phyloP scores from a whole-genome alignment of 1,140 invertebrate genomes.

The Lordiphosa collinella region DNA sequence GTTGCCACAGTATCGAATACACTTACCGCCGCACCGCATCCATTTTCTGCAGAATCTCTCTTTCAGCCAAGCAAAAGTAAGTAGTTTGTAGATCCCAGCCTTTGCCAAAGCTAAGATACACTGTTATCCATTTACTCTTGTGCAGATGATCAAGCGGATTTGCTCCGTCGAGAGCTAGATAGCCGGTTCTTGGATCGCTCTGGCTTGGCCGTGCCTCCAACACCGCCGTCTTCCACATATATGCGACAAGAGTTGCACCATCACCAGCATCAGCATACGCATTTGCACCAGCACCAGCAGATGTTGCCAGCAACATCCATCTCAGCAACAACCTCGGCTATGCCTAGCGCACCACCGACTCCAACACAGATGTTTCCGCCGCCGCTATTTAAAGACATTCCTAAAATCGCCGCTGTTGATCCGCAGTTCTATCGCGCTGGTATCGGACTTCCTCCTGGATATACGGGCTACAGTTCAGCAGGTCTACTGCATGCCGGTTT shows the following conservation, averaged over 20 bases:
- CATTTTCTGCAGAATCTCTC: conserved; percentile 92
- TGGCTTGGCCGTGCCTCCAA: conserved; percentile 73
- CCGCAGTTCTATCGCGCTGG: conserved; percentile 88
- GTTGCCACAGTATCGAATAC: conserved; percentile 76
- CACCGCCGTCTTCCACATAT: conserved; percentile 82
- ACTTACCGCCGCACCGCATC: conserved; percentile 82
- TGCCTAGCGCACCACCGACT: conserved; percentile 69
- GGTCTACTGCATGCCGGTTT: conserved; percentile 87
- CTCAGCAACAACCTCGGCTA: conserved; percentile 86
- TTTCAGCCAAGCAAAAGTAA: conserved; percentile 89
- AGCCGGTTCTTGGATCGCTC: conserved; percentile 88
- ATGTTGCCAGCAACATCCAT: conserved; percentile 85
- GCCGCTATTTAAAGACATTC: conserved; percentile 90
- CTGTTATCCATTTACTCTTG: conserved; percentile 35
- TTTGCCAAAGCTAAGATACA: not conserved
- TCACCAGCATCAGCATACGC: conserved; percentile 94
- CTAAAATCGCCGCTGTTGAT: conserved; percentile 89
- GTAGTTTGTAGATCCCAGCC: conserved; percentile 31
- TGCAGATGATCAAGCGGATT: conserved; percentile 87
- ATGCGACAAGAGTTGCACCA: conserved; percentile 93
- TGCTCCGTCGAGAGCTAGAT: conserved; percentile 94
- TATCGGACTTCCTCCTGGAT: conserved; percentile 85
- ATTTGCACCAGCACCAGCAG: conserved; percentile 92
- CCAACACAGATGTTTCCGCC: conserved; percentile 81
- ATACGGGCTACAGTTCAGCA: conserved; percentile 89